Base-by-base conservation (phyloP, 2,797 vertebrate genomes). In the Pitangus sulphuratus region DNA sequence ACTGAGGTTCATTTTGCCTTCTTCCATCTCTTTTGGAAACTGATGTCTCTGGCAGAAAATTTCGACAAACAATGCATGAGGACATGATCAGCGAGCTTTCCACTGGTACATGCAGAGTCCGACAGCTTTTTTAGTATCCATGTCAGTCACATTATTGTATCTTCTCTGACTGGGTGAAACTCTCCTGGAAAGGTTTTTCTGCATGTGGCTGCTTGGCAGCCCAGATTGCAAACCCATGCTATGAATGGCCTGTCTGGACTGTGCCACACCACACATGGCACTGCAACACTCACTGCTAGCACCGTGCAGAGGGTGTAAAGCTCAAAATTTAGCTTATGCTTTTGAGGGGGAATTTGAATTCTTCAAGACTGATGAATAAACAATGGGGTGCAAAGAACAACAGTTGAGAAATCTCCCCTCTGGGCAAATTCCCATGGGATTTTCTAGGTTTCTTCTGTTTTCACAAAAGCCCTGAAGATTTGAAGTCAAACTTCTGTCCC, bases 31-130 rank as follows among this genome's bases (percentile, higher is more conserved):
- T 87, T 90, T 58, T 70, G 12, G 39, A 83, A 87, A 76, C 18
- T 15, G 10, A 54, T 51, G 11, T 68, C 15, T 45, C 76, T 89
- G 60, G 47, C 33, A 80, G 61, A 51, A 84, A 87, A 58, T 37
- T 2, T 40, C 11, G 28, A 60, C 45, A 90, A 57, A 76, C n/a
- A 71, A n/a, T 10, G 7, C 7, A 20, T 11, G 42, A 81, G 10
- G 33, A 71, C 15, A 7, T 0, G 16, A 35, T 54, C 50, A 61
- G 8, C 3, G 54, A 57, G 9, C 57, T 95, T 89, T 64, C 30
- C 40, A 25, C 8, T 1, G 2, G 16, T 26, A 39, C 2, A 2
- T 0, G 0, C 13, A 19, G 8, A 26, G 6, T 15, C 4, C 45
- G 35, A 57, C 57, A 71, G 45, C 24, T 68, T 81, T 81, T 30